Base-by-base conservation (phyloP, 2,113 vertebrate genomes). In the Climacteris rufus region DNA sequence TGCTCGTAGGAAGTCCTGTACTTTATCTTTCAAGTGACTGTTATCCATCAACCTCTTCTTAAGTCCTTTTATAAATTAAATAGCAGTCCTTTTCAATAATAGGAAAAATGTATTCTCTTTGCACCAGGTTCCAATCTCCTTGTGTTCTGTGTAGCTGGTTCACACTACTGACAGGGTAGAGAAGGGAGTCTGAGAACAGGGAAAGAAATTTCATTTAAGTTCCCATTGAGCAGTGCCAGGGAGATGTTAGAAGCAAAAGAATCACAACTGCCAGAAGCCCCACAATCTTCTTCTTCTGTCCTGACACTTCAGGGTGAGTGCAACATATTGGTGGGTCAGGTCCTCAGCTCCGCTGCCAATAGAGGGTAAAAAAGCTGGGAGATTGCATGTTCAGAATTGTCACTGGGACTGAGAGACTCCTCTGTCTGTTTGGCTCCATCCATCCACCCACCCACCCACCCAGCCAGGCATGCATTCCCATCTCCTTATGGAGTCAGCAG, bases 401-500 rank as follows among this genome's bases (percentile, higher is more conserved):
- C 74, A 27, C 49, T 65, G 81, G 65, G 61, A 24, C 44, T n/a
- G 57, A 87, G 85, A 91, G 49, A 45, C 65, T 81, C 35, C 47
- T 61, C 54, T 74, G 35, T 57, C 59, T 92, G 69, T 68, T 70
- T 87, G 84, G 65, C 61, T 87, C 56, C 80, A 68, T 86, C 81
- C 40, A 8, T 24, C 56, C 65, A 30, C 5, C 47, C 60, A 61
- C 4, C 71, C 23, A 33, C 10, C 42, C 50, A 33, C 5, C n/a
- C n/a, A n/a, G n/a, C 14, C 68, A 35, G 3, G 25, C 37, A 52
- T 4, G 22, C 63, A 33, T n/a, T 77, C 50, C 87, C 42, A 28
- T 44, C 40, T 53, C 87, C 84, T 86, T 61, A 15, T 91, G 83
- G 64, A 52, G 77, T 72, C 59, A 84, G 74, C 89, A 96, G 91